Conservation (phyloP, 2,797 vertebrate genomes). For the Remorina albescens region DNA sequence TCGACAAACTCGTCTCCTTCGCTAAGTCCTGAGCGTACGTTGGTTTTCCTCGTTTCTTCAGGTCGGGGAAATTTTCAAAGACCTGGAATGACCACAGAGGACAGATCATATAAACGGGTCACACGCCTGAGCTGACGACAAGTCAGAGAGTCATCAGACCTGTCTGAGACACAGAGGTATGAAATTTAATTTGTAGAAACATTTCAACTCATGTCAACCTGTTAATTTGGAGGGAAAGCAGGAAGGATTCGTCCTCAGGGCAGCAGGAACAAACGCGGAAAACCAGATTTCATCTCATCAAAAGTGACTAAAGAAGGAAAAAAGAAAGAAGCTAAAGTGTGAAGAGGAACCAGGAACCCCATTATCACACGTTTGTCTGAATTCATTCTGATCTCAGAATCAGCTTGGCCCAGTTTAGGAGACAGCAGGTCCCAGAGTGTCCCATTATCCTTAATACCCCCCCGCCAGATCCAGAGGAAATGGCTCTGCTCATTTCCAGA, state of each 20-base stretch:
- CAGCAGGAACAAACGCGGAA: no score
- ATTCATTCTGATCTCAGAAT: not conserved
- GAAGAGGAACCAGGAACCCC: not conserved
- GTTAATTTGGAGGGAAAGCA: no score
- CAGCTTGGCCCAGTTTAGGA: conserved; percentile 33
- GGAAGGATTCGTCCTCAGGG: no score
- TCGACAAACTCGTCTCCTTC: conserved; percentile 49
- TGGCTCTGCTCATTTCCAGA: conserved; percentile 74
- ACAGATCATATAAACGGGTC: no score
- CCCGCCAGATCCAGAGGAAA: conserved; percentile 72
- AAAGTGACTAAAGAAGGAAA: no score
- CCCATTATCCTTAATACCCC: conserved; percentile 50
- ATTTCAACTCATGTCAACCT: no score
- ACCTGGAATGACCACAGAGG: conserved; percentile 45
- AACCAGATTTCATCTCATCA: no score
- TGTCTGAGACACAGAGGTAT: no score
- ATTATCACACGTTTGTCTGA: no score
- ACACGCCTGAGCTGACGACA: no score
- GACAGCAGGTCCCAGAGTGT: conserved; percentile 38
- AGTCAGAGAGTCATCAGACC: no score
- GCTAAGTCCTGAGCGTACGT: conserved; percentile 59
- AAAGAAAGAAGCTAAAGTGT: not conserved
- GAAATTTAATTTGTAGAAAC: no score
- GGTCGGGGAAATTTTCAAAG: conserved; percentile 62
- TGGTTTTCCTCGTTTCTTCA: conserved; percentile 69